phyloP scores from a whole-genome alignment of 2,797 vertebrate genomes.

The Peromyscus nudipes region DNA sequence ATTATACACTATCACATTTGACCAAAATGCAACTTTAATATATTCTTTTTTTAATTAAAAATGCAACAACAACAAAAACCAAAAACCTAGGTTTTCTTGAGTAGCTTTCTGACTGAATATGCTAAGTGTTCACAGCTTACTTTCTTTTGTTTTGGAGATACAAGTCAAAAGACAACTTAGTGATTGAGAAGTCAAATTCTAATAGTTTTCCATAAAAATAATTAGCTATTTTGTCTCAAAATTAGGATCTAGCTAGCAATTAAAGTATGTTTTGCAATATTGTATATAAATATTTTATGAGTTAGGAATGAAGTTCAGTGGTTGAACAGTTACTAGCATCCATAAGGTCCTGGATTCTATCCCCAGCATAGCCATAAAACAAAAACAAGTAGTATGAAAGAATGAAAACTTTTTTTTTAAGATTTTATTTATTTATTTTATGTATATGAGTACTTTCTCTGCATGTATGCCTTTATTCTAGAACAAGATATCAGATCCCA shows the following conservation, averaged over 20 bases:
- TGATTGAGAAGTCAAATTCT: slow-evolving; percentile 42
- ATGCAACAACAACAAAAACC: neutral
- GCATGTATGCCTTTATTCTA: neutral
- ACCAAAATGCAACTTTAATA: neutral
- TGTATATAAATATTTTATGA: slow-evolving; percentile 53
- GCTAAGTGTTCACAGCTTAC: slow-evolving; percentile 28
- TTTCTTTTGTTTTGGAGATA: slow-evolving; percentile 1
- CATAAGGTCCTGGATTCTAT: neutral
- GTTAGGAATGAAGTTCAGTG: neutral
- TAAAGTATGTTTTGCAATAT: slow-evolving; percentile 16
- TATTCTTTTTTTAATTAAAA: neutral
- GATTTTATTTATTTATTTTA: neutral
- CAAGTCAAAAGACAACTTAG: slow-evolving; percentile 30
- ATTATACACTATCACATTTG: neutral
- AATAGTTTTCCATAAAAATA: slow-evolving; percentile 57
- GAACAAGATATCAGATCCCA: neutral
- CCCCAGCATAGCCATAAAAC: neutral
- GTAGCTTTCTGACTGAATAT: slow-evolving; percentile 60
- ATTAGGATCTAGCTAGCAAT: slow-evolving; percentile 46
- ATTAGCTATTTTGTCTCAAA: slow-evolving; percentile 38
- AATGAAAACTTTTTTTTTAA: neutral
- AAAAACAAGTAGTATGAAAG: neutral
- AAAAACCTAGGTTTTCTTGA: neutral
- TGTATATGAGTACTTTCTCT: neutral
- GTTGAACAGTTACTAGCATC: neutral